Evolutionary conservation across 2,113 vertebrate species (phyloP), one percentile per base, ranked within the genome.

Genomic region (Guaruba guarouba): DNA sequence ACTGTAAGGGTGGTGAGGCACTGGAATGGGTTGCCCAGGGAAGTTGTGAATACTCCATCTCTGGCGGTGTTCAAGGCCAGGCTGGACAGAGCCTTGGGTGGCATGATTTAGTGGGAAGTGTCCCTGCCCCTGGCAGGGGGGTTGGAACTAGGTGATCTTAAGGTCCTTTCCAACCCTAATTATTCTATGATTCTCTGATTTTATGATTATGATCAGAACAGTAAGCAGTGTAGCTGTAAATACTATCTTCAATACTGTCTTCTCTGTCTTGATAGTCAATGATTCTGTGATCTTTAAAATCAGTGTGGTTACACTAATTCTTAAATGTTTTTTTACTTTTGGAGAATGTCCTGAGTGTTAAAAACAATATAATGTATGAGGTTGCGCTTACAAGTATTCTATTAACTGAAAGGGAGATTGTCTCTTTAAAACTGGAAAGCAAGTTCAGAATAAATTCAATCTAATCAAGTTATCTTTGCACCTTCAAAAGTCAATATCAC

Each of bases 401-500:
- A 55, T 81, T 84, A 82, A 75, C 10, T 54, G 29, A 78, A 81
- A 82, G 23, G 5, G 57, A 86, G 15, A 43, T 29, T 66, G 15
- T 74, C 7, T 93, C 88, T 79, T 88, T 92, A 88, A 96, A 95
- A 75, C 28, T 23, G 76, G 69, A 88, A 92, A 81, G 43, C 11
- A 88, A 86, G 69, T 86, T 73, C 41, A n/a, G 54, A 90, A 85
- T 83, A 95, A 90, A 88, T 79, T 82, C 54, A 43, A 66, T 39
- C 37, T 92, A 92, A 94, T 93, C 59, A 88, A 95, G 84, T 90
- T 90, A 80, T 94, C 73, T 94, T 95, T 71, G 48, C 82, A 93
- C 76, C 55, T 88, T 90, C 88, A 81, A 46, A 92, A 96, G 57
- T 86, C 88, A 96, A 63, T 95, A 95, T 97, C 79, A 92, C 92